Evolutionary conservation across 2,113 vertebrate genomes (phyloP).

Genomic region (Pelecanus crispus): DNA sequence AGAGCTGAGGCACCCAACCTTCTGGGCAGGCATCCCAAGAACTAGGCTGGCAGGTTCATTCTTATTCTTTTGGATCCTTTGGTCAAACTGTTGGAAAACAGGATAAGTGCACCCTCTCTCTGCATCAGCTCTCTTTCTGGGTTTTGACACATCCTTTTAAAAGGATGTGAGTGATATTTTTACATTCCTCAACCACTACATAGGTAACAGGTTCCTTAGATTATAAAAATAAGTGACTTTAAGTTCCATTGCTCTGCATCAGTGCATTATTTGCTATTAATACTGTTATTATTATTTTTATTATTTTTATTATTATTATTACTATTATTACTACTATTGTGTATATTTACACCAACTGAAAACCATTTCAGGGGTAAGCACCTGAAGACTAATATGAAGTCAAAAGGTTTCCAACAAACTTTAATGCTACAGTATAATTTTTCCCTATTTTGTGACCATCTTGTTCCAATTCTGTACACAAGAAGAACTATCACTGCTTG

Average conservation of each 20-base stretch:
- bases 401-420: neutral
- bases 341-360: neutral
- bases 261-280: neutral
- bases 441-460: neutral
- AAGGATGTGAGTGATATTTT: neutral
- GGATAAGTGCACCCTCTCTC: neutral
- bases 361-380: neutral
- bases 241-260: neutral
- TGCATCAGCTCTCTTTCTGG: neutral
- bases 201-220: neutral
- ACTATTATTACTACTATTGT: neutral
- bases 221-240: neutral
- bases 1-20: neutral
- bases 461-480: neutral
- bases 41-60: neutral
- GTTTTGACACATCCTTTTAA: neutral
- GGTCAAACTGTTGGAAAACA: neutral
- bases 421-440: neutral
- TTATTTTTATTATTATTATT: neutral
- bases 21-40: neutral
- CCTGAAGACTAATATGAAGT: neutral
- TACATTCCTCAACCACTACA: neutral
- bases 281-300: neutral
- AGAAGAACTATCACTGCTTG: neutral
- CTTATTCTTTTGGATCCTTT: neutral